Evolutionary conservation across 2,888 invertebrate genomes (phyloP).

Genomic region (Siphonodentalium dalli): DNA sequence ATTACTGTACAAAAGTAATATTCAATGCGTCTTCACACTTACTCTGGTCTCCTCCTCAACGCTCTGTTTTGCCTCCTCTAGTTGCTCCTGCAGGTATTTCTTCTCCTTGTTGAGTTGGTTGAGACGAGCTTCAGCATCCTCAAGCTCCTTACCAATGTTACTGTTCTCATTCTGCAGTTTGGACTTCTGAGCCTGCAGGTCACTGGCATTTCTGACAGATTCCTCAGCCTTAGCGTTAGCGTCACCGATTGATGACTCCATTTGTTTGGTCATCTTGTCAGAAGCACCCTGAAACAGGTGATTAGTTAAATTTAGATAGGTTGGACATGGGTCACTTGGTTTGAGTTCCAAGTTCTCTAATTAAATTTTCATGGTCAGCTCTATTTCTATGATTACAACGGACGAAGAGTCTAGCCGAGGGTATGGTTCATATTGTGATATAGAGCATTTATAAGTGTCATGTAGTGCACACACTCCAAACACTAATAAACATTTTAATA

Average conservation of each 20-base stretch:
- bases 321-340: neutral
- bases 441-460: too few relatives aligned
- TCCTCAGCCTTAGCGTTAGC: conserved; percentile 96
- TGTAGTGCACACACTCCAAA: too few relatives aligned
- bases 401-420: too few relatives aligned
- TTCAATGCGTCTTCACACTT: too few relatives aligned
- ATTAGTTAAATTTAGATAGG: too few relatives aligned
- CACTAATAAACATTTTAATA: too few relatives aligned
- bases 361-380: too few relatives aligned
- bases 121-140: conserved; percentile 97
- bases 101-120: conserved; percentile 91
- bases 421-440: too few relatives aligned
- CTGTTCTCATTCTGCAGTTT: conserved; percentile 97
- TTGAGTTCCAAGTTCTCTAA: too few relatives aligned
- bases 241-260: conserved; percentile 95
- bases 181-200: conserved; percentile 84
- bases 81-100: conserved; percentile 92
- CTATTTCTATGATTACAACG: too few relatives aligned
- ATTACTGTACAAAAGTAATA: too few relatives aligned
- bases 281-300: conserved; percentile 85
- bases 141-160: conserved; percentile 93
- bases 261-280: conserved; percentile 98
- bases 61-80: conserved; percentile 97
- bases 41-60: conserved; percentile 89
- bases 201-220: conserved; percentile 93